A percentile compares a stretch with the other conserved stretches of the same genome.
Conservation (phyloP, 2,888 invertebrate genomes). For the Allophyes oxyacanthae region DNA sequence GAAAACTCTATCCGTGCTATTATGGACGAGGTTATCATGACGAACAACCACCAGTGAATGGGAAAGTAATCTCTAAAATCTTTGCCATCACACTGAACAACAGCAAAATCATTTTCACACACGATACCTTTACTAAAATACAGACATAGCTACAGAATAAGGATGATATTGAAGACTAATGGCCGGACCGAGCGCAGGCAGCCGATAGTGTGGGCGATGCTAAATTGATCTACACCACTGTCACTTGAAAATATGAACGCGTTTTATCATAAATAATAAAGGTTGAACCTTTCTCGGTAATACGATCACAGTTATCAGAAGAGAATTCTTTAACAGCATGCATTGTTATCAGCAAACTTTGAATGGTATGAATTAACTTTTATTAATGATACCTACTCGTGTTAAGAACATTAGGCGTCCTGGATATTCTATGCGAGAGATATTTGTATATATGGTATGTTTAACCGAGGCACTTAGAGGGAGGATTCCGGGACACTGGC, state of each 20-base stretch:
- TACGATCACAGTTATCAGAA: constrained; percentile 22
- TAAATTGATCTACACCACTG: constrained; percentile 63
- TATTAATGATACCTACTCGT: background rate
- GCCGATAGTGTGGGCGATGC: constrained; percentile 60
- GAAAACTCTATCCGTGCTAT: no score
- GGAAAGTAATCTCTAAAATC: no score
- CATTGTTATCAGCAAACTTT: constrained; percentile 36
- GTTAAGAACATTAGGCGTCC: no score
- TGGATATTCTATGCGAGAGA: no score
- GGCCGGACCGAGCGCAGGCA: constrained; percentile 31
- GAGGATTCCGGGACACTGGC: no score
- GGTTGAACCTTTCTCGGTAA: constrained; percentile 47
- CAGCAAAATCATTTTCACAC: background rate
- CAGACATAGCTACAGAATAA: constrained; percentile 1
- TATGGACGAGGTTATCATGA: no score
- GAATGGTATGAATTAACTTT: background rate
- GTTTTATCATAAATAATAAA: constrained; percentile 65
- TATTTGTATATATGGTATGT: no score
- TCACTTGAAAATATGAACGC: constrained; percentile 62
- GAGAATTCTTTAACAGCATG: constrained; percentile 52
- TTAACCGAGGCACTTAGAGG: no score
- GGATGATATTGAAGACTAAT: constrained; percentile 55
- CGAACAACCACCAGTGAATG: no score
- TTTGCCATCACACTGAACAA: no score
- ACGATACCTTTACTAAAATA: constrained; percentile 5